Percentiles rank a stretch among this genome's conserved stretches.
Conservation (phyloP, 2,113 vertebrate species). For the Cephalophus harveyi region DNA sequence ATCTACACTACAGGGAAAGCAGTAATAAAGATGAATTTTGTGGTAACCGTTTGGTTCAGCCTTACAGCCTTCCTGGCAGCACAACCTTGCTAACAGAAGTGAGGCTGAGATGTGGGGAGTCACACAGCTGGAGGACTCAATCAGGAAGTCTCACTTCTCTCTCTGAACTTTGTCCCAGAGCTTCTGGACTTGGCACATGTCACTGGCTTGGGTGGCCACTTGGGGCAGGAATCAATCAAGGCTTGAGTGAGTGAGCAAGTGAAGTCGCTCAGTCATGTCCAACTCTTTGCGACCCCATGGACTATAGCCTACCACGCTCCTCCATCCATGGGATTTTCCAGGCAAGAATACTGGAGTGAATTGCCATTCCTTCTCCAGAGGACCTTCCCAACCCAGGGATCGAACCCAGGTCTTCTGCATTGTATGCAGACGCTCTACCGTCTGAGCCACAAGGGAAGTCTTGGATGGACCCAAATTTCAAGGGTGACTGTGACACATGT, state of each 20-base stretch:
- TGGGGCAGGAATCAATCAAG: neutral
- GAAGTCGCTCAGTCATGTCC: too few species aligned
- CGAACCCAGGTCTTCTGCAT: too few species aligned
- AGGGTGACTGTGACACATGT: neutral
- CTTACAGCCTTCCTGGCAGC: neutral
- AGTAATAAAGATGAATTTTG: neutral
- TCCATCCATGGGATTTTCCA: too few species aligned
- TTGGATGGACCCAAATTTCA: neutral
- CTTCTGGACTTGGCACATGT: neutral
- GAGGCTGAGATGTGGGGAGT: neutral
- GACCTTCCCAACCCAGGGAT: too few species aligned
- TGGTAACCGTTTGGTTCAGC: neutral
- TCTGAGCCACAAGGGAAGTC: neutral
- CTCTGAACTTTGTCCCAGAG: neutral
- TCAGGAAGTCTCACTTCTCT: accelerated
- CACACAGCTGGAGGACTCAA: neutral
- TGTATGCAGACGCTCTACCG: too few species aligned
- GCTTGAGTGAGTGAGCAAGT: neutral
- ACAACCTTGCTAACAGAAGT: neutral
- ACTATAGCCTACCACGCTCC: too few species aligned
- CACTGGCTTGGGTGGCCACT: neutral
- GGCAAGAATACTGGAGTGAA: too few species aligned
- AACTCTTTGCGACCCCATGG: too few species aligned
- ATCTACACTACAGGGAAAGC: neutral
- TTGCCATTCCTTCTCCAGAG: too few species aligned